Percentiles rank a stretch among this genome's conserved stretches.
Conservation (phyloP, 2,888 invertebrate genomes). For the Epicampocera succincta region DNA sequence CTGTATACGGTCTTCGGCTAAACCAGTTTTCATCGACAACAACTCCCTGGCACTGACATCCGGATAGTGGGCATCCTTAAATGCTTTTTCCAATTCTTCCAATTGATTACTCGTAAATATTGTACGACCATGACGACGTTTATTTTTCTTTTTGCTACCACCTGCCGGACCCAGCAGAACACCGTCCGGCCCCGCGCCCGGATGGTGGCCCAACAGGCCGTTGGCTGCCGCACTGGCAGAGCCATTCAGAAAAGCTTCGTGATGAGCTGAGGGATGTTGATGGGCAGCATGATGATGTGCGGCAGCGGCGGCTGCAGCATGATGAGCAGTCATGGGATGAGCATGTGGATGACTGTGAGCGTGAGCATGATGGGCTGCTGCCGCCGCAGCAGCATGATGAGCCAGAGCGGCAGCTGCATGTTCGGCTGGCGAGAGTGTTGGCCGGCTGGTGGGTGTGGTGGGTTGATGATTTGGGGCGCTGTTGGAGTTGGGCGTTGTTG, state of each 20-base stretch:
- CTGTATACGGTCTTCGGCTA: constrained; percentile 97
- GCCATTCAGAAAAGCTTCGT: constrained; percentile 70
- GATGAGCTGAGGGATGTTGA: constrained; percentile 68
- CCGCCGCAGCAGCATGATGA: constrained; percentile 76
- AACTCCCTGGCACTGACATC: constrained; percentile 98
- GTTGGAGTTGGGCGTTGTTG: constrained; percentile 56
- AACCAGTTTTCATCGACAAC: constrained; percentile 94
- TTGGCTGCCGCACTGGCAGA: constrained; percentile 70
- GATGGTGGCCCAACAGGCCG: constrained; percentile 67
- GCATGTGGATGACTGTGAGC: constrained; percentile 75
- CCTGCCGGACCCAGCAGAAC: constrained; percentile 73
- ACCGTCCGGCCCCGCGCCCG: constrained; percentile 72
- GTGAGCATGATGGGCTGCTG: constrained; percentile 75
- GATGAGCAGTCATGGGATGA: constrained; percentile 68
- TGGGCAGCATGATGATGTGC: constrained; percentile 73
- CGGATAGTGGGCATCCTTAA: constrained; percentile 99
- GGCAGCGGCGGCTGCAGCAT: constrained; percentile 68
- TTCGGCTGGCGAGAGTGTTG: constrained; percentile 74
- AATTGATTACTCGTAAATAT: constrained; percentile 99
- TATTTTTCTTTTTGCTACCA: constrained; percentile 93
- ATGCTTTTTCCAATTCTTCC: constrained; percentile 99
- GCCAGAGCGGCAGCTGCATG: constrained; percentile 76
- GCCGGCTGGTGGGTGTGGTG: constrained; percentile 61
- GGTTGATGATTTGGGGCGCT: constrained; percentile 55
- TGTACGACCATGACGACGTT: constrained; percentile 96